Percentiles rank a stretch among this genome's conserved stretches.
These are phyloP conservation scores for Tipula confusa DNA, from an alignment of 2,888 invertebrate species.

Conservation along the genomic window DNA sequence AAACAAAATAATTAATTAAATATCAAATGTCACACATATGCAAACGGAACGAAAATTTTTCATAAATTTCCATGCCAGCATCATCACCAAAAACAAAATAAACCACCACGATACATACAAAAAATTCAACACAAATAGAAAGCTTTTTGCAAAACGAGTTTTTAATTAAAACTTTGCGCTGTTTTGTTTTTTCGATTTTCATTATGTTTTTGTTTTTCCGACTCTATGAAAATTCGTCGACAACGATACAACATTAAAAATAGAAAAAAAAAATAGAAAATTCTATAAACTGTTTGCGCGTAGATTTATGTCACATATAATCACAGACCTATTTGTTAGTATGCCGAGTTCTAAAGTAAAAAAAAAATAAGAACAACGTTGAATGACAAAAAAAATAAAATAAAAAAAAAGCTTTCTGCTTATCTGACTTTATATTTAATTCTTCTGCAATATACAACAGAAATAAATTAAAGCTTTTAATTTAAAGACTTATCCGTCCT, in stretches of 20 bases:
- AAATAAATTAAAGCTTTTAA: neutral
- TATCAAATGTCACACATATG: slow-evolving; percentile 20
- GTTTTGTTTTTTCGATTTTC: neutral
- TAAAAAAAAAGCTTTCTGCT: neutral
- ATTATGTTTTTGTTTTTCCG: neutral
- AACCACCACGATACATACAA: neutral
- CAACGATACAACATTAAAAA: neutral
- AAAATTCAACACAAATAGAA: neutral
- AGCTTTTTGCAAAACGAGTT: neutral
- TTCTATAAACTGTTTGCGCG: neutral
- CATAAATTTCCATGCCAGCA: neutral
- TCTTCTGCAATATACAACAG: neutral
- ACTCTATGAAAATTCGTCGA: neutral
- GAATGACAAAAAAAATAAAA: neutral
- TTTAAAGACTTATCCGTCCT: neutral
- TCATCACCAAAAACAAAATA: neutral
- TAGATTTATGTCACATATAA: neutral
- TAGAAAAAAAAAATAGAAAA: neutral
- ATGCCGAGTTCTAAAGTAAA: neutral
- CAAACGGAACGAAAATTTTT: neutral
- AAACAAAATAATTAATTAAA: slow-evolving; percentile 3
- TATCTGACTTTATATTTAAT: neutral
- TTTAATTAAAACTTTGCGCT: neutral
- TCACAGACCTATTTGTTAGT: neutral
- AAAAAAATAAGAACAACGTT: neutral